A percentile compares a stretch with the other conserved stretches of the same genome.
phyloP scores from a whole-genome alignment of 1,140 invertebrate genomes.

The Pogonognathellus flavescens region DNA sequence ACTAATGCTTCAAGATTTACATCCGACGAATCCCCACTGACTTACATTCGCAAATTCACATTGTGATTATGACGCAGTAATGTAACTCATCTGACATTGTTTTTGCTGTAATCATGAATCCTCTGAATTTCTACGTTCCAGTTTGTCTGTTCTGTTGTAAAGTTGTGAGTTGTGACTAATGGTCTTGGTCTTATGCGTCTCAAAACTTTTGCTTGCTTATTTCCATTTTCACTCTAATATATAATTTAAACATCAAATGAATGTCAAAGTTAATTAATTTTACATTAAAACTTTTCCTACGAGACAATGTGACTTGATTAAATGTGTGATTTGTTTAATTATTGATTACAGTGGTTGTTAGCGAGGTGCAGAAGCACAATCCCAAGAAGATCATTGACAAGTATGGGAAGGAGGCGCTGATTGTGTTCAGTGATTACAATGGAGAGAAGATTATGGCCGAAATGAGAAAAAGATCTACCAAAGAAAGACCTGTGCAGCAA shows the following conservation, averaged over 20 bases:
- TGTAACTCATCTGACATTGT: too few species aligned
- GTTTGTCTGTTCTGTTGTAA: neutral
- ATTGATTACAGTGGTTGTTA: slow-evolving; percentile 51
- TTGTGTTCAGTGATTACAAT: slow-evolving; percentile 56
- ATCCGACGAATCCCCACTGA: neutral
- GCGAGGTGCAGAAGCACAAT: slow-evolving; percentile 62
- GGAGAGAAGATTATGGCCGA: slow-evolving; percentile 55
- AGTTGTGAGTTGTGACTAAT: too few species aligned
- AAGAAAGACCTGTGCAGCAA: slow-evolving; percentile 57
- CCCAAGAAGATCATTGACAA: slow-evolving; percentile 64
- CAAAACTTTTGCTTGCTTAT: neutral
- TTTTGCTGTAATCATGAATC: too few species aligned
- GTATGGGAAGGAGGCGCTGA: slow-evolving; percentile 58
- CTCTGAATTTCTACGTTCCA: neutral
- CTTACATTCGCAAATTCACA: slow-evolving; percentile 11
- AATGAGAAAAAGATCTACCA: slow-evolving; percentile 49
- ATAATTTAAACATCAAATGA: too few species aligned
- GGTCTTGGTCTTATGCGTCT: too few species aligned
- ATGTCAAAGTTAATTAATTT: too few species aligned
- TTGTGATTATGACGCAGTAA: neutral
- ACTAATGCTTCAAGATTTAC: too few species aligned
- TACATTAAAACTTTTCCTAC: too few species aligned
- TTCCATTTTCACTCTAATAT: too few species aligned
- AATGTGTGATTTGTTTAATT: neutral
- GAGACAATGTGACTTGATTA: neutral